Evolutionary conservation across 2,113 vertebrate genomes (phyloP).

Genomic region (Cheirogaleus medius): DNA sequence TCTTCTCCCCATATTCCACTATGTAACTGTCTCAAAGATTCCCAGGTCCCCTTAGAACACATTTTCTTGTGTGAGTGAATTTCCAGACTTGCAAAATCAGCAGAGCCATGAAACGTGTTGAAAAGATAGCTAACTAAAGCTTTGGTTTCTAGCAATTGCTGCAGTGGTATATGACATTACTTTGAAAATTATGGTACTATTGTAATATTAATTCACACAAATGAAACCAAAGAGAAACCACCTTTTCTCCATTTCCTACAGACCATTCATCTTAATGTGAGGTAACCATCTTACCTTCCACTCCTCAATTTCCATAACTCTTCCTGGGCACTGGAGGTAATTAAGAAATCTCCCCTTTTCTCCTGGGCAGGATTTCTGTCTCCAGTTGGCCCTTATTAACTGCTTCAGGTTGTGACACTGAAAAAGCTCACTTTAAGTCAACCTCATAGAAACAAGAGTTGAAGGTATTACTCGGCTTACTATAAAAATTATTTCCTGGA

Average conservation of each 20-base stretch:
- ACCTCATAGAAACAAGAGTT: neutral
- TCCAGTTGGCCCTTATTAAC: neutral
- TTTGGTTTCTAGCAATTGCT: neutral
- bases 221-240: neutral
- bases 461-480: slow-evolving; percentile 18
- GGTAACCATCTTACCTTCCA: neutral
- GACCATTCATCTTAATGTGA: slow-evolving; percentile 6
- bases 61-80: neutral
- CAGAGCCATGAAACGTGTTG: neutral
- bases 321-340: neutral
- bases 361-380: slow-evolving; percentile 3
- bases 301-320: neutral
- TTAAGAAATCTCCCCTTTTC: neutral
- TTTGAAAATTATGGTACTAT: neutral
- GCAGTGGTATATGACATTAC: neutral
- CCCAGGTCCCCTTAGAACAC: neutral
- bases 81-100: neutral
- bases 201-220: neutral
- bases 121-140: neutral
- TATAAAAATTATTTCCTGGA: neutral
- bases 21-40: neutral
- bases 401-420: neutral
- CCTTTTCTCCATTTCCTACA: neutral
- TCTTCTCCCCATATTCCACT: neutral
- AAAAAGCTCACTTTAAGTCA: slow-evolving; percentile 9